These are phyloP conservation scores for Xestobium rufovillosum DNA, from an alignment of 2,888 invertebrate species.

Conservation along the genomic window DNA sequence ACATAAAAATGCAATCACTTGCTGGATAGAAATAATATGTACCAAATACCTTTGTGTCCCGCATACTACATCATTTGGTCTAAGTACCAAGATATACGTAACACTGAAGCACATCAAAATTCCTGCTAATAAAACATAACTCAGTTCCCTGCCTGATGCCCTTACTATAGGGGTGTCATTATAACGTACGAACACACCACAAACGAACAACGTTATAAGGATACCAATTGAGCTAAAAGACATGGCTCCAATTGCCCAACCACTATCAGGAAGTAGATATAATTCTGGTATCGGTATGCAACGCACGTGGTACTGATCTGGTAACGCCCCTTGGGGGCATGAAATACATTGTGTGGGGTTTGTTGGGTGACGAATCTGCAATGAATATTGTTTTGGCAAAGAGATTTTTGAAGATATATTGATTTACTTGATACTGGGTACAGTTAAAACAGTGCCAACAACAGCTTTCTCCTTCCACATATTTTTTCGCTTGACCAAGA, in stretches of 20 bases:
- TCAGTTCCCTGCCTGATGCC: conserved; percentile 84
- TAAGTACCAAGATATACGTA: conserved; percentile 84
- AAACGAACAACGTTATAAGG: conserved; percentile 60
- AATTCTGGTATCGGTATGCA: conserved; percentile 77
- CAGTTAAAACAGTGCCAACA: conserved; percentile 94
- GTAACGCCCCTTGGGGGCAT: conserved; percentile 78
- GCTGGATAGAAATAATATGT: not conserved
- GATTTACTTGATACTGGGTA: conserved; percentile 70
- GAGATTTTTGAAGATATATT: not conserved
- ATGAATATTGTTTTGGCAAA: too few species aligned
- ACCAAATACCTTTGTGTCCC: conserved; percentile 72
- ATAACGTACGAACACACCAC: conserved; percentile 53
- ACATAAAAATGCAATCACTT: conserved; percentile 24
- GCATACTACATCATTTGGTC: conserved; percentile 81
- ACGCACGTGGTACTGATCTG: conserved; percentile 64
- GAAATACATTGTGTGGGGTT: conserved; percentile 79
- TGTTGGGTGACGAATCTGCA: conserved; percentile 67
- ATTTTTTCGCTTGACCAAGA: conserved; percentile 83
- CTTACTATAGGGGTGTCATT: conserved; percentile 96
- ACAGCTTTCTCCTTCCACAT: conserved; percentile 87
- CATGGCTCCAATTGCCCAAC: conserved; percentile 92
- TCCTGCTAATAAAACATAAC: conserved; percentile 84
- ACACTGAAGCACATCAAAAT: conserved; percentile 87
- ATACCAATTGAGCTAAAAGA: conserved; percentile 81
- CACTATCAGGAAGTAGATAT: conserved; percentile 72